A percentile compares a stretch with the other conserved stretches of the same genome.
Conservation (phyloP, 2,797 vertebrate species). For the Sciurus carolinensis region DNA sequence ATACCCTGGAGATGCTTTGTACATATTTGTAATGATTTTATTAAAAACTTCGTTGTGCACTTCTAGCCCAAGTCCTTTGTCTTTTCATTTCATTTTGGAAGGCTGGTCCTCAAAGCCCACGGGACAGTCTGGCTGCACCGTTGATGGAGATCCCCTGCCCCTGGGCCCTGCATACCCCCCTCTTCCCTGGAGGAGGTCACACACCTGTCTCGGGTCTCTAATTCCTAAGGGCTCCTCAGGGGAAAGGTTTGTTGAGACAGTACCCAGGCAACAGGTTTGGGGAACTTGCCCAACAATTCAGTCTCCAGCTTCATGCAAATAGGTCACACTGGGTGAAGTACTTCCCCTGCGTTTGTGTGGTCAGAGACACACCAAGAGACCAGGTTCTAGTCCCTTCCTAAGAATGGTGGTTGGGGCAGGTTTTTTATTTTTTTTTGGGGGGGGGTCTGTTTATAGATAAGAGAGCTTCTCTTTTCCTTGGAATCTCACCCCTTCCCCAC, state of each 20-base stretch:
- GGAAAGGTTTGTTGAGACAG: not conserved
- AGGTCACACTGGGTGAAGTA: not conserved
- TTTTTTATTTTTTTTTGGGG: not conserved
- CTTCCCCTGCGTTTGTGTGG: not conserved
- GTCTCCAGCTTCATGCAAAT: not conserved
- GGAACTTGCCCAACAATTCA: not conserved
- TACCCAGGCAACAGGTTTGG: not conserved
- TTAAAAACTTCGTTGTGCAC: slow-evolving; percentile 87
- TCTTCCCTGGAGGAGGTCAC: not conserved
- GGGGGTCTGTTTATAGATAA: not conserved
- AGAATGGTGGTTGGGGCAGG: not conserved
- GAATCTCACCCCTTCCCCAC: not conserved
- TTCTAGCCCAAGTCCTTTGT: slow-evolving; percentile 58
- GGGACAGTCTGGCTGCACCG: not conserved
- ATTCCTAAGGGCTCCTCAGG: not conserved
- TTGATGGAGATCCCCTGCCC: not conserved
- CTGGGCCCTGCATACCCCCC: not conserved
- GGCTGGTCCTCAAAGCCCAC: not conserved
- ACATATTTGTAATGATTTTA: slow-evolving; percentile 93
- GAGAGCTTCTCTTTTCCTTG: not conserved
- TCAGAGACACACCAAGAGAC: not conserved
- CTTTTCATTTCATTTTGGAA: slow-evolving; percentile 73
- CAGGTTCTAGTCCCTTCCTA: not conserved
- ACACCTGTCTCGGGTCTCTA: not conserved
- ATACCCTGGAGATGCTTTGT: slow-evolving; percentile 90